Evolutionary conservation across 2,113 vertebrate species (phyloP), one percentile per base, ranked within the genome.

Genomic region (Alaudala cheleensis): DNA sequence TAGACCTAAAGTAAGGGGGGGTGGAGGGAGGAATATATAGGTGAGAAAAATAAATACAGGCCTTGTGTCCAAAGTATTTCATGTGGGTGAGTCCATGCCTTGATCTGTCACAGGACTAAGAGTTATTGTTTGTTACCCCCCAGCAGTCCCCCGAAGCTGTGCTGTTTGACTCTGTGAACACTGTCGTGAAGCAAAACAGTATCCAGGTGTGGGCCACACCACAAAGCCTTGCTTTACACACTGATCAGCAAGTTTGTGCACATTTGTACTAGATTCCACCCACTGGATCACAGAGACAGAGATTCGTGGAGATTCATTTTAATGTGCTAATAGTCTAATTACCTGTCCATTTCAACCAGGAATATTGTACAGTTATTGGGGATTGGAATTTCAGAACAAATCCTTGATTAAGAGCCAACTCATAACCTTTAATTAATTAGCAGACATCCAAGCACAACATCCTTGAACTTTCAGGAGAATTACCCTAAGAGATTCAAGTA

Each of bases 351-450:
- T 90, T 84, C 77, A 83, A 66, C 57, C 39, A 77, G 21, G 40
- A 85, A 78, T 37, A 61, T 81, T 72, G 31, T 54, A 86, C 81
- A 91, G 53, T 90, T 84, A 70, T 37, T 74, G 23, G 49, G 71
- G 42, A 81, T 91, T 39, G 64, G 81, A 77, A 96, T 96, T 93
- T 88, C 89, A 92, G 71, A 90, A 81, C 72, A 97, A 93, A 95
- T 77, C 64, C 81, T 96, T 98, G 96, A 98, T 97, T 97, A 98
- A 94, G 79, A 94, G 80, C 57, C 96, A 94, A 90, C 78, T 93
- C 70, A 91, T 96, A 98, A 98, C 97, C 95, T 98, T 97, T 98
- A 91, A 97, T 97, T 97, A 98, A 98, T 96, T 97, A 97, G 91
- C 93, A 97, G 96, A 97, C 93, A 97, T 93, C 92, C 88, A 95